Evolutionary conservation across 2,113 vertebrate species (phyloP).

Genomic region (Phylloscopus trochilus): DNA sequence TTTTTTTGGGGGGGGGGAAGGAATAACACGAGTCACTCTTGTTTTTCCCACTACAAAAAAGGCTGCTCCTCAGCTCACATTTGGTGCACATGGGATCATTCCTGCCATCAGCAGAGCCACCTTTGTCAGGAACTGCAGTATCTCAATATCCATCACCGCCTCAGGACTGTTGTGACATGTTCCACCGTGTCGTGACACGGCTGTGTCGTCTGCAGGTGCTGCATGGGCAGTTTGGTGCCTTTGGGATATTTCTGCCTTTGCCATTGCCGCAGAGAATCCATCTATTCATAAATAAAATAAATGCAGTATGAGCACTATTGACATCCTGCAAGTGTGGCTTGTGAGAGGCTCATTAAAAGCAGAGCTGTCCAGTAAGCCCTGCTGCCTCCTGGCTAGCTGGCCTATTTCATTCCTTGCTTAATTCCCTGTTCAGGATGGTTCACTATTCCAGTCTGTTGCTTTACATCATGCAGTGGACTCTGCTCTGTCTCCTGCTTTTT

Average conservation of each 20-base stretch:
- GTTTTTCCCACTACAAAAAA: rapidly evolving
- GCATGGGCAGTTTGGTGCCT: rapidly evolving
- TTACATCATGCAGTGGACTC: not conserved
- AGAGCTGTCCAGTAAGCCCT: constrained; percentile 17
- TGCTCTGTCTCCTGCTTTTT: not conserved
- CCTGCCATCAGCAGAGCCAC: not conserved
- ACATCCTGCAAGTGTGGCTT: not conserved
- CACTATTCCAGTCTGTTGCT: not conserved
- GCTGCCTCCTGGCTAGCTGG: constrained; percentile 35
- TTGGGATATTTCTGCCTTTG: not conserved
- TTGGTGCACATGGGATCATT: not conserved
- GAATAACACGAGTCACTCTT: rapidly evolving
- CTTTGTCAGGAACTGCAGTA: rapidly evolving
- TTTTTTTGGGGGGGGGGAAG: rapidly evolving
- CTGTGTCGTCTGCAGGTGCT: not conserved
- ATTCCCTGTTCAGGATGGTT: constrained; percentile 9
- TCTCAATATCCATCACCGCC: not conserved
- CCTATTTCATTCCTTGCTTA: not conserved
- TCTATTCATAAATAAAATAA: not conserved
- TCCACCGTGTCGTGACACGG: not conserved
- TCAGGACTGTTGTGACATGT: not conserved
- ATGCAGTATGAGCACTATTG: not conserved
- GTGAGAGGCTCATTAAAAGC: not conserved
- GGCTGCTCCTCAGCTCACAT: not conserved
- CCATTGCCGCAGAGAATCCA: not conserved